Evolutionary conservation across 2,888 invertebrate genomes (phyloP).

Genomic region (Drosophila flavopinicola): DNA sequence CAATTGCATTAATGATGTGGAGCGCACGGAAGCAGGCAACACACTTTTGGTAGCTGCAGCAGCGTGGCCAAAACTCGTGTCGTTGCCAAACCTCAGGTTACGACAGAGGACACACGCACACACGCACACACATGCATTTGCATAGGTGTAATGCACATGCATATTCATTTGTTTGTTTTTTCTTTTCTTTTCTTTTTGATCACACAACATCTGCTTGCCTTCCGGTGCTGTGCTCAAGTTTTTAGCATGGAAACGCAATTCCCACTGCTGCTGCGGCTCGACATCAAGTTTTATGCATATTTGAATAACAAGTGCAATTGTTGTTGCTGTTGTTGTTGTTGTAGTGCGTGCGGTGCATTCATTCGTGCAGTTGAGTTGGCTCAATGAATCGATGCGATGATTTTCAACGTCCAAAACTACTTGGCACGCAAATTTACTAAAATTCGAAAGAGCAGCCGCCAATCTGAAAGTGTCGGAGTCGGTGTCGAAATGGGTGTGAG

Average conservation of each 20-base stretch:
- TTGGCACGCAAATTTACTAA: constrained; percentile 21
- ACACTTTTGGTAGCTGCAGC: constrained; percentile 38
- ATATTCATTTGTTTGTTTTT: constrained; percentile 43
- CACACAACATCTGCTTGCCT: constrained; percentile 33
- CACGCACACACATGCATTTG: neutral
- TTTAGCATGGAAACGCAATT: constrained; percentile 36
- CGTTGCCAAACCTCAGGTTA: constrained; percentile 22
- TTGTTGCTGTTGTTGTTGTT: constrained; percentile 5
- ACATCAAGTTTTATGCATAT: constrained; percentile 31
- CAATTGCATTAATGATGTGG: constrained; percentile 72
- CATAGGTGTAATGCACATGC: constrained; percentile 24
- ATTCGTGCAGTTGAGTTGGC: constrained; percentile 4
- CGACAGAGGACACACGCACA: neutral
- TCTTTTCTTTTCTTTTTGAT: constrained; percentile 8
- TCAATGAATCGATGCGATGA: constrained; percentile 15
- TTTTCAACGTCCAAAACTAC: constrained; percentile 15
- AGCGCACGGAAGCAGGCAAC: constrained; percentile 50
- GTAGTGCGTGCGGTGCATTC: constrained; percentile 1
- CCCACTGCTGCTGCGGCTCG: constrained; percentile 13
- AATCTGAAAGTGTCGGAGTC: constrained; percentile 2
- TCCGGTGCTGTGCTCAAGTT: constrained; percentile 25
- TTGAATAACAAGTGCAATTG: constrained; percentile 38
- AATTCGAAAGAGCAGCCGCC: constrained; percentile 11
- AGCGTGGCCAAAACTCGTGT: constrained; percentile 27
- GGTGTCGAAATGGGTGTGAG: constrained; percentile 15